Percentiles rank a stretch among this genome's conserved stretches.
These are phyloP conservation scores for Deroplatys truncata DNA, from an alignment of 2,888 invertebrate genomes.

Conservation along the genomic window DNA sequence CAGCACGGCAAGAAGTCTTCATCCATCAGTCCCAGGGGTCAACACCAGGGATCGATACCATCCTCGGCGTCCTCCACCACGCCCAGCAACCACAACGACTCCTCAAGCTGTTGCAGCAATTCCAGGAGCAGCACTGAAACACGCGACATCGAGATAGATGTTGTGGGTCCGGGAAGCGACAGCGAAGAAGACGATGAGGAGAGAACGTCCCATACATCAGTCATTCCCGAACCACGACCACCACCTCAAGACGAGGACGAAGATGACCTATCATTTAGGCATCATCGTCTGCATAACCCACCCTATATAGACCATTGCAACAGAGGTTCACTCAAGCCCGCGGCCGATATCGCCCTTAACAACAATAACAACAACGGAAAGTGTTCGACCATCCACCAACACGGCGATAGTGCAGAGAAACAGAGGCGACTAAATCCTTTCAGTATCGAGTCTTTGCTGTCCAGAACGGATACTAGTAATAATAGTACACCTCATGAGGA, in stretches of 20 bases:
- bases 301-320: conserved; percentile 10
- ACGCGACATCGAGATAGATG: conserved; percentile 62
- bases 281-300: conserved; percentile 19
- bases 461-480: conserved; percentile 44
- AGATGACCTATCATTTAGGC: conserved; percentile 7
- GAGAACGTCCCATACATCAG: conserved; percentile 50
- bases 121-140: conserved; percentile 35
- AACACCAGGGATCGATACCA: background rate
- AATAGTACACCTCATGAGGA: background rate
- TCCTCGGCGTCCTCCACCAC: background rate
- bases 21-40: conserved; percentile 48
- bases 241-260: background rate
- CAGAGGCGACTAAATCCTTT: conserved; percentile 65
- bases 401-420: background rate
- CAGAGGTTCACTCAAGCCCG: background rate
- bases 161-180: conserved; percentile 72
- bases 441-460: conserved; percentile 83
- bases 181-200: conserved; percentile 68
- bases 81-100: conserved; percentile 35
- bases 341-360: conserved; percentile 39
- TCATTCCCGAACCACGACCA: conserved; percentile 48
- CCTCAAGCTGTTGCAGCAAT: conserved; percentile 40
- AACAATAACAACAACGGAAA: conserved; percentile 45
- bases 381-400: background rate
- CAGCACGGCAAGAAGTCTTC: conserved; percentile 58